Conservation (phyloP, 2,888 invertebrate species). For the Drosophila barbarae region DNA sequence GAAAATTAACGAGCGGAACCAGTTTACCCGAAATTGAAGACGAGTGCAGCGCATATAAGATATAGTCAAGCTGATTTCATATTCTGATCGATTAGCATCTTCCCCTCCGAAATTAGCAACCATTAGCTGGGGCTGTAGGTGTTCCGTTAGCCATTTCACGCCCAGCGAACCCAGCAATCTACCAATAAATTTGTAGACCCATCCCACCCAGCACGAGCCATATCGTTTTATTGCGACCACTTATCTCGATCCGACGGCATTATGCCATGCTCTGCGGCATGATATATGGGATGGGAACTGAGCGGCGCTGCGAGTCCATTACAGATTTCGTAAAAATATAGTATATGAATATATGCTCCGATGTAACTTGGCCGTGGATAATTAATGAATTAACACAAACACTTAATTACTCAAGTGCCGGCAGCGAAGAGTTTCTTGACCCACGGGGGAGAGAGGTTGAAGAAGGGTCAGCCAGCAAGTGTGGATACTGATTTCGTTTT, state of each 20-base stretch:
- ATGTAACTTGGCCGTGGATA: slow-evolving; percentile 45
- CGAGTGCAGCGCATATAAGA: neutral
- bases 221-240: slow-evolving; percentile 25
- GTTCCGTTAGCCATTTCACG: slow-evolving; percentile 39
- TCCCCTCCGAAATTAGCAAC: slow-evolving; percentile 24
- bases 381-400: slow-evolving; percentile 75
- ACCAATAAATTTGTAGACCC: slow-evolving; percentile 4
- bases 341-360: neutral
- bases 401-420: slow-evolving; percentile 66
- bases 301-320: slow-evolving; percentile 13
- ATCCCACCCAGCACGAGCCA: slow-evolving; percentile 18
- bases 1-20: slow-evolving; percentile 13
- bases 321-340: slow-evolving; percentile 36
- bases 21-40: neutral
- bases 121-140: slow-evolving; percentile 15
- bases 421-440: slow-evolving; percentile 55
- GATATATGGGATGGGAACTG: slow-evolving; percentile 27
- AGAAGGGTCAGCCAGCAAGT: slow-evolving; percentile 23
- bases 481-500: slow-evolving; percentile 31
- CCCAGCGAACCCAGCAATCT: slow-evolving; percentile 4
- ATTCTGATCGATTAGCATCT: slow-evolving; percentile 34
- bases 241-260: slow-evolving; percentile 35
- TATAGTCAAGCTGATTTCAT: slow-evolving; percentile 3
- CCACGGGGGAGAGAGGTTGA: slow-evolving; percentile 44
- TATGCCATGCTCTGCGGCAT: slow-evolving; percentile 24